Base-by-base conservation (phyloP, 2,797 vertebrate genomes). In the Limosa lapponica region DNA sequence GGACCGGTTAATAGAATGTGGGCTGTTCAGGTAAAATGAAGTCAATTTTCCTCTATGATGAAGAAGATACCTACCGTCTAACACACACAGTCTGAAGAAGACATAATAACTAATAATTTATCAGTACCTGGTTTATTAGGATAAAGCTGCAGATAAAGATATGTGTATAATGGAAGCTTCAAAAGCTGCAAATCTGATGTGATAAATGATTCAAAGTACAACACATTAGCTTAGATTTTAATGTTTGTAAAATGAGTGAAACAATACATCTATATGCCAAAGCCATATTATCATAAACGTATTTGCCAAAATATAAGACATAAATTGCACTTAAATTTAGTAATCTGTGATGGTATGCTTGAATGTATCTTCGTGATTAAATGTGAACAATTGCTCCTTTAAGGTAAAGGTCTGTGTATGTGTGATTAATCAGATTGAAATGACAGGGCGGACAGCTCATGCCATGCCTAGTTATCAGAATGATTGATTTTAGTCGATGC, bases 361-460 rank as follows among this genome's bases (percentile, higher is more conserved):
- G 97, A 96, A 97, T 97, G 96, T 98, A 98, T 97, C 97, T 98
- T 98, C 91, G 90, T 98, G 98, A 98, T 98, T 98, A 98, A 98
- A 98, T 97, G 97, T 97, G 98, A 98, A 98, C 98, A 98, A 97
- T 97, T 98, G 97, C 96, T 98, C 97, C 98, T 98, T 98, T 98
- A 98, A 98, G 97, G 98, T 98, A 98, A 98, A 98, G 98, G 98
- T 98, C 98, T 98, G 96, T 93, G 97, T 97, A 96, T 92, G 82
- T 95, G 96, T 97, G 98, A 98, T 98, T 98, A 98, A 98, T 98
- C 98, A 98, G 98, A 97, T 96, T 97, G 98, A 97, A 98, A 97
- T 98, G 98, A 97, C 98, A 98, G 96, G 98, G 95, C 43, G 96
- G 98, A 97, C 98, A 98, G 98, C 97, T 98, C 96, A 90, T 94